Base-by-base conservation (phyloP, 1,140 invertebrate species). In the Ruditapes philippinarum region DNA sequence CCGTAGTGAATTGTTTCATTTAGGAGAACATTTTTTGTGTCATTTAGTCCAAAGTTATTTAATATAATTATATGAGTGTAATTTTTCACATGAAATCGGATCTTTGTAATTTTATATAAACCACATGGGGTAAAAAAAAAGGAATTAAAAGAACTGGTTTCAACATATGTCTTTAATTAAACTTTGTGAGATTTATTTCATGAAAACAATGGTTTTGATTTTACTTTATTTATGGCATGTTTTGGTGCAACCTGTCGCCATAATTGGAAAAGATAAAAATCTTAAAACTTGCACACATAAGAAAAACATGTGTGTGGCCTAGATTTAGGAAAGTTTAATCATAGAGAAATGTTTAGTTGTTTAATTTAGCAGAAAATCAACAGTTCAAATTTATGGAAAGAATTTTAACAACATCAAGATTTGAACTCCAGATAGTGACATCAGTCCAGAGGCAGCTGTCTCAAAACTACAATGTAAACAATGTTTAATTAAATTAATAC, bases 261-360 rank as follows among this genome's bases (percentile, higher is more conserved):
- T 62, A 70, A 70, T 70, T 2, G n/a, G 38, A 22, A 38, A 40
- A 70, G 65, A 70, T 70, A 38, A 38, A 36, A 36, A 70, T 70
- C 65, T 38, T 28, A 38, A n/a, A 40, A 36, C 65, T 40, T 70
- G 65, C 36, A 40, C n/a, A n/a, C n/a, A n/a, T n/a, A n/a, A n/a
- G n/a, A n/a, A 22, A 22, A 70, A 70, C 36, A 17, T 70, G 65
- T 70, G 65, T 36, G 65, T 70, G 65, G 65, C 57, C 57, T 62
- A 25, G 33, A 17, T 70, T 40, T 0, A 5, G 17, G 4, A n/a
- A 28, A 9, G 33, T 9, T n/a, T 33, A 38, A 38, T 36, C 38
- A 70, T 17, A 70, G 11, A 38, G 33, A 70, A 38, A 38, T 31
- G 28, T 70, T 38, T 12, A 17, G 2, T n/a, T 38, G 33, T 70